Evolutionary conservation across 2,797 vertebrate genomes (phyloP), one percentile per base, ranked within the genome.

Genomic region (Molossus alvarezi): DNA sequence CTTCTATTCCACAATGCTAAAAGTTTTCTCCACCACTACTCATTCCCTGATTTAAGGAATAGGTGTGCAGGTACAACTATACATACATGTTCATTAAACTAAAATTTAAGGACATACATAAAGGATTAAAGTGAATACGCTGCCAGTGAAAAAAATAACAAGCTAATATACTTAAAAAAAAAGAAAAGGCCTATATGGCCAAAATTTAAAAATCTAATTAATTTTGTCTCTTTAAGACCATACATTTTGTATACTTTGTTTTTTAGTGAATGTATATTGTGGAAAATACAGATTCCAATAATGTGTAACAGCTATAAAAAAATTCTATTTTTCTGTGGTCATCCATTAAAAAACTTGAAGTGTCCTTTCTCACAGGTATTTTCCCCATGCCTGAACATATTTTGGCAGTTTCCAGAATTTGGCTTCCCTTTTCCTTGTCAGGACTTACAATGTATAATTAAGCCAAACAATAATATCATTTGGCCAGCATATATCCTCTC

Each of bases 131-230:
- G 41, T 82, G 48, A 97, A 84, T 37, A 93, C 67, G 51, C 27
- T 57, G 48, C 29, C 45, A 96, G 29, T 27, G 13, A 76, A 82
- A 76, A 82, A 90, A 94, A 48, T 48, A 76, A 51, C 45, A 41
- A 94, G 33, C 41, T 33, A 83, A 57, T 81, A 96, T 62, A 83
- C 51, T 85, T 33, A 17, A 80, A 85, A 23, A 69, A 75, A 90
- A 95, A 88, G 27, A 82, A 91, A 92, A 91, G n/a, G 27, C 12
- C 48, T 84, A 79, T 4, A 27, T 75, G 29, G 37, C 13, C 53
- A 90, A 90, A 85, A 69, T 64, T 87, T 87, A 90, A 80, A 55
- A 87, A 77, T n/a, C 29, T 83, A 84, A 94, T 48, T 94, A 93
- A 65, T 69, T 87, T 60, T 79, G 48, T 48, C 48, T 90, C 75